Conservation (phyloP, 2,113 vertebrate species). For the Mobula hypostoma region DNA sequence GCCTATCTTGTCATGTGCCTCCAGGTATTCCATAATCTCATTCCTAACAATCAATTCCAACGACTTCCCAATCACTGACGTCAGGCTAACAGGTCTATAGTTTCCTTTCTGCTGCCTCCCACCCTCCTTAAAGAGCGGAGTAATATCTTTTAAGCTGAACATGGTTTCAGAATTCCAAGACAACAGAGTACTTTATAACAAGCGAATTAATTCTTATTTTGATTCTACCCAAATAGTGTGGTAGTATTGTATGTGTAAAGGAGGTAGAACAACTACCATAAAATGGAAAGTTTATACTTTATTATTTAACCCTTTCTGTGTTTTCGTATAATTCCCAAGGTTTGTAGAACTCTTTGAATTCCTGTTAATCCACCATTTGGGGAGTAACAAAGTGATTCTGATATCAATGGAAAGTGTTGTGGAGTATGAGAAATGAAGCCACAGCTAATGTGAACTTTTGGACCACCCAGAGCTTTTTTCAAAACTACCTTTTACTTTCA, state of each 20-base stretch:
- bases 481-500: neutral
- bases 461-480: neutral
- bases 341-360: neutral
- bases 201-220: neutral
- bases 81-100: no score
- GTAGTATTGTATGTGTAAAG: neutral
- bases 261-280: neutral
- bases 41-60: no score
- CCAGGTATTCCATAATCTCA: no score
- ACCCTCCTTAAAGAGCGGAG: no score
- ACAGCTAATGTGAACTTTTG: neutral
- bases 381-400: neutral
- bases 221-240: neutral
- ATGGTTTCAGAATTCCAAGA: neutral
- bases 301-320: neutral
- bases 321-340: neutral
- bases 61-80: no score
- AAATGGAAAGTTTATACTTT: neutral
- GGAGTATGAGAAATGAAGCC: neutral
- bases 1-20: no score
- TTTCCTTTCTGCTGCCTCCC: no score
- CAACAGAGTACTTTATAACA: neutral
- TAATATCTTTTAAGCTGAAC: neutral
- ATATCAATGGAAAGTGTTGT: constrained; percentile 6
- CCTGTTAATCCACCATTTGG: neutral